phyloP scores from a whole-genome alignment of 1,140 invertebrate species.

The Eciton burchellii region DNA sequence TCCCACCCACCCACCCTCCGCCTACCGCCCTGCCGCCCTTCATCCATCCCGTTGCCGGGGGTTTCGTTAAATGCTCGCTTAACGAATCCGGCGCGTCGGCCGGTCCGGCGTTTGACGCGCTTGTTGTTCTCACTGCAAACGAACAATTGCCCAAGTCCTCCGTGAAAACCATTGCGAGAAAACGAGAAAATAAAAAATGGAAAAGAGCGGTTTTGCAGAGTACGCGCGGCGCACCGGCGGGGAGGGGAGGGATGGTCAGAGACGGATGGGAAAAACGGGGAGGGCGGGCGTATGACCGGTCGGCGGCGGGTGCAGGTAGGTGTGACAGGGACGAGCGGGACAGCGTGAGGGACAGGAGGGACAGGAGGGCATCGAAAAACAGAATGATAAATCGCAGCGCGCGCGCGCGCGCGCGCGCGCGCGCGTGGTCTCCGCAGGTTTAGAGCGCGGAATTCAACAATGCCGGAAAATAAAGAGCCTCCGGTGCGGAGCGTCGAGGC shows the following conservation, averaged over 20 bases:
- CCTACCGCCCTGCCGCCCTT: no score
- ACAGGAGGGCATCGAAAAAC: constrained; percentile 65
- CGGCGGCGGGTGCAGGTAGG: constrained; percentile 38
- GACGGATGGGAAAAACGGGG: background rate
- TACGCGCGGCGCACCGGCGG: constrained; percentile 8
- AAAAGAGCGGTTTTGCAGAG: constrained; percentile 30
- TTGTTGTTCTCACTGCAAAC: constrained; percentile 71
- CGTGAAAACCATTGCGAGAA: constrained; percentile 67
- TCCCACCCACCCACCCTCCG: no score
- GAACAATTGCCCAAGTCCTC: constrained; percentile 76
- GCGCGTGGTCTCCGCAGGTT: constrained; percentile 57
- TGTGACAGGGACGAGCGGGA: constrained; percentile 49
- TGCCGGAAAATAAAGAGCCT: constrained; percentile 72
- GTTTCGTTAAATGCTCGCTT: constrained; percentile 77
- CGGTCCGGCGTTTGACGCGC: constrained; percentile 75
- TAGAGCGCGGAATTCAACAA: constrained; percentile 68
- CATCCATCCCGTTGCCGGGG: constrained; percentile 41
- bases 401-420: constrained; percentile 37
- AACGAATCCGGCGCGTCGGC: constrained; percentile 76
- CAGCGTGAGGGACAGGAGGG: constrained; percentile 14
- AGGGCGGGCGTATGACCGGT: background rate
- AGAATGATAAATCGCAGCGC: constrained; percentile 75
- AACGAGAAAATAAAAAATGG: constrained; percentile 4
- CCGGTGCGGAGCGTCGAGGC: constrained; percentile 61
- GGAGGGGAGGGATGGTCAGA: background rate